Base-by-base conservation (phyloP, 2,113 vertebrate genomes). In the Zootoca vivipara region DNA sequence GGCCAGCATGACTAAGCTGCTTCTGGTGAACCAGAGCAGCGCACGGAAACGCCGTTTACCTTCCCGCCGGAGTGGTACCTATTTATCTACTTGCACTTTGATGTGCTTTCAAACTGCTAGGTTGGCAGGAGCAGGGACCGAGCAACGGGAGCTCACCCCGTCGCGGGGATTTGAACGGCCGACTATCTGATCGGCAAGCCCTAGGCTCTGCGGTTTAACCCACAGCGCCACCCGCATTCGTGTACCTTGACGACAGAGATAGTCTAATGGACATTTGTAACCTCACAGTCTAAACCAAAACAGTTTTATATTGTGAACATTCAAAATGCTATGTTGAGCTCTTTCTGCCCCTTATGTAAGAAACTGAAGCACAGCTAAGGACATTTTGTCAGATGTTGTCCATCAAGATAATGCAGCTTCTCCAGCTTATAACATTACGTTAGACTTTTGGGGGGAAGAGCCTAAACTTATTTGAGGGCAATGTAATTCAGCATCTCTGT, bases 331-430 rank as follows among this genome's bases (percentile, higher is more conserved):
- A 3, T n/a, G 70, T 90, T 0, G n/a, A 7, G 80, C n/a, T 16
- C n/a, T 89, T 40, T 13, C 35, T 78, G n/a, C 78, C 10, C 65
- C 15, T 2, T 89, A 87, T 26, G 2, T 72, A 73, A 52, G 91
- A 42, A 87, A 81, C 0, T 0, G 84, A 87, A 92, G 70, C 87
- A 78, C 16, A 40, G 15, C 74, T 87, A 83, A 85, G 64, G 78
- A 64, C 56, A 20, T 92, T 93, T 65, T 33, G 90, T 85, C 89
- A 87, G 46, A 90, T 93, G 69, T 2, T 91, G 56, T 89, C 89
- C 91, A 18, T 92, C 0, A 0, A 87, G 52, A 69, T 65, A 91
- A 42, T 62, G 67, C 75, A 82, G 40, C 28, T 7, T 88, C 89
- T 92, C 91, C 92, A 87, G 33, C 90, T 56, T 90, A 35, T 30